phyloP scores from a whole-genome alignment of 1,140 invertebrate species.

The Sinella curviseta region DNA sequence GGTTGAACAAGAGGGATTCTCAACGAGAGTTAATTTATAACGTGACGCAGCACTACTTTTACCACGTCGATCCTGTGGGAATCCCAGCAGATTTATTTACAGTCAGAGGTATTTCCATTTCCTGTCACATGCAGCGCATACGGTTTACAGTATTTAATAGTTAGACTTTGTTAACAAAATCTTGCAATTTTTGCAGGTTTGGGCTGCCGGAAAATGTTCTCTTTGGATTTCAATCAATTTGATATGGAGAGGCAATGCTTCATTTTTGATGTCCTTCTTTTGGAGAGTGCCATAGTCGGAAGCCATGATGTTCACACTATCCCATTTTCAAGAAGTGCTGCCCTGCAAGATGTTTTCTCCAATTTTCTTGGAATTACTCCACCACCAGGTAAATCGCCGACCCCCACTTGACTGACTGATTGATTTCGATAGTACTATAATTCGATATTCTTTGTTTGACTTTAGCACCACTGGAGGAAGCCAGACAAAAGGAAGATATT shows the following conservation, averaged over 20 bases:
- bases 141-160: no score
- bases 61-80: not conserved
- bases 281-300: conserved; percentile 16
- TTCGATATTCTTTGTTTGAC: not conserved
- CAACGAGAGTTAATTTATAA: not conserved
- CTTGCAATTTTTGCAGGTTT: conserved; percentile 12
- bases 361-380: conserved; percentile 34
- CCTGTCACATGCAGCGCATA: no score
- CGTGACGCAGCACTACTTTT: not conserved
- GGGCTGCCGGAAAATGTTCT: not conserved
- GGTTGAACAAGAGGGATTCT: not conserved
- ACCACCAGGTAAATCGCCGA: conserved; percentile 31
- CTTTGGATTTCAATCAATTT: conserved; percentile 12
- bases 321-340: not conserved
- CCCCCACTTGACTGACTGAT: not conserved
- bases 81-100: not conserved
- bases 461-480: not conserved
- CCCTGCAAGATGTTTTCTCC: conserved; percentile 9
- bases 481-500: conserved; percentile 55
- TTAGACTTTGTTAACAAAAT: no score
- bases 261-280: conserved; percentile 16
- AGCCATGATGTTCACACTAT: conserved; percentile 9
- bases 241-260: not conserved
- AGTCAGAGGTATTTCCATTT: not conserved
- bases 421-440: not conserved